Conservation (phyloP, 2,797 vertebrate species). For the Sarcophilus harrisii region DNA sequence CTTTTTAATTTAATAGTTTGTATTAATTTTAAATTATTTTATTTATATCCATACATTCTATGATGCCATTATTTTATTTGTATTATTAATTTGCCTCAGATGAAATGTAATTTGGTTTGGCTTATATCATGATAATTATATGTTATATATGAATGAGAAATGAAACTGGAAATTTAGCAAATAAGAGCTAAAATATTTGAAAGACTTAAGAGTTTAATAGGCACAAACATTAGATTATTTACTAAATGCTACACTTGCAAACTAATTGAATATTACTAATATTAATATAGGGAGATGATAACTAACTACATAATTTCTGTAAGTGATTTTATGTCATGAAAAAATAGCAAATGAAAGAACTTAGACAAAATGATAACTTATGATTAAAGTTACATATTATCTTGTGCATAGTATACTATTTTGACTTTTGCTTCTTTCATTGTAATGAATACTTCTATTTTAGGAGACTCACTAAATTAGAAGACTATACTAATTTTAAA, state of each 20-base stretch:
- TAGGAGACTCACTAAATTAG: not conserved
- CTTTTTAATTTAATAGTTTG: not conserved
- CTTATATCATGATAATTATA: not conserved
- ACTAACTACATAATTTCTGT: not conserved
- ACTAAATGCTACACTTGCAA: not conserved
- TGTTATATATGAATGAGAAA: not conserved
- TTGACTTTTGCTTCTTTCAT: not conserved
- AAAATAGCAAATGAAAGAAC: not conserved
- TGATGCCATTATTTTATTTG: not conserved
- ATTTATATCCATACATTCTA: not conserved
- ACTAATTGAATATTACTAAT: not conserved
- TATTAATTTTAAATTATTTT: not conserved
- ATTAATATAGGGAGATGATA: not conserved
- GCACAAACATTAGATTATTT: not conserved
- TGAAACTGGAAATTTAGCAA: not conserved
- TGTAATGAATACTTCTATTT: not conserved
- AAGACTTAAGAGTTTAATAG: not conserved
- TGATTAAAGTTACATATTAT: not conserved
- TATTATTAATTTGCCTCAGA: not conserved
- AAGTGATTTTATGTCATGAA: not conserved
- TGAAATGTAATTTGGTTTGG: not conserved
- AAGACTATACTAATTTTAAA: too few relatives aligned
- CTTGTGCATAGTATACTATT: not conserved
- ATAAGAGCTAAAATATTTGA: not conserved
- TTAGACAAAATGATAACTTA: not conserved